phyloP scores from a whole-genome alignment of 2,113 vertebrate species.

The Hippopotamus amphibius region DNA sequence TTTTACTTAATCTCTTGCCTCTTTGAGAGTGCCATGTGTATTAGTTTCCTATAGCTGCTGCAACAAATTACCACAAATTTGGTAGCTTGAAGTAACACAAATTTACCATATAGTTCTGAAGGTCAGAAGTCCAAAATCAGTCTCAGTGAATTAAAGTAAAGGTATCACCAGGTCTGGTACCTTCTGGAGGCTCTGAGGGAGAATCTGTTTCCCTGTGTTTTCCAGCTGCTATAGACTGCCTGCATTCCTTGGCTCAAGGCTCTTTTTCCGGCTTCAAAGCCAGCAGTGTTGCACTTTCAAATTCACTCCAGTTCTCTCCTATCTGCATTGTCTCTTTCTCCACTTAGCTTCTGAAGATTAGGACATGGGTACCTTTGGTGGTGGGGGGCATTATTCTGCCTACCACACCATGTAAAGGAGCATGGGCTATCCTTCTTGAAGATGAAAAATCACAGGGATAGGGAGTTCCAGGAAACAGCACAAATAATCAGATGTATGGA shows the following conservation, averaged over 20 bases:
- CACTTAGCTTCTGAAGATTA: neutral
- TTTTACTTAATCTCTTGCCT: slow-evolving; percentile 11
- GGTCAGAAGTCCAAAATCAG: neutral
- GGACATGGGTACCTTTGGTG: neutral
- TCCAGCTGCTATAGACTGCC: neutral
- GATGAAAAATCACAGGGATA: neutral
- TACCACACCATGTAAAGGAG: neutral
- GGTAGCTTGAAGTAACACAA: slow-evolving; percentile 8
- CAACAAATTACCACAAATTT: neutral
- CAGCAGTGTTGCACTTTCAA: neutral
- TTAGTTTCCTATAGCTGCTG: neutral
- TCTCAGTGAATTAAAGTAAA: neutral
- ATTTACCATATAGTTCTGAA: neutral
- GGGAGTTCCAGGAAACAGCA: neutral
- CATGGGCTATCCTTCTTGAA: neutral
- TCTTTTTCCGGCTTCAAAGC: neutral
- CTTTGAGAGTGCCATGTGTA: neutral
- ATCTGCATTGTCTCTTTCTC: neutral
- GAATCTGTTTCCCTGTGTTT: neutral
- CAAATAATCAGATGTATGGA: neutral
- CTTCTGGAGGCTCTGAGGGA: neutral
- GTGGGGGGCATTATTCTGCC: neutral
- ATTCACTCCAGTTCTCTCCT: neutral
- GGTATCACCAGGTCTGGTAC: neutral
- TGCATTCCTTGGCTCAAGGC: neutral